Evolutionary conservation across 1,140 invertebrate species (phyloP), one percentile per base, ranked within the genome.

Genomic region (Musca vetustissima): DNA sequence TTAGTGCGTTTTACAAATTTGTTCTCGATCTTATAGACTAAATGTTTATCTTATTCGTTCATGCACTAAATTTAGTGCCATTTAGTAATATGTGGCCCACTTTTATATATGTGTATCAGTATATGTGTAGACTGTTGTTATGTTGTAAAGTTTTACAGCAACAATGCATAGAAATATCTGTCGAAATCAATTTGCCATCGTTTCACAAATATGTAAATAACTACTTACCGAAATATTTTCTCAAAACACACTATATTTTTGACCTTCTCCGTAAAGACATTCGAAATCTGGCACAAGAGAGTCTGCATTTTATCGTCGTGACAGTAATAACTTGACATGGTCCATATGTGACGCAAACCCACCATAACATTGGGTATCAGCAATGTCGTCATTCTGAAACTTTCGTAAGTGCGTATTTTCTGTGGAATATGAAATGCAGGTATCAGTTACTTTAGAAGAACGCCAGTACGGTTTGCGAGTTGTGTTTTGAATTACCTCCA

Each of bases 281-380:
- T 92, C 0, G 92, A 92, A 76, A 96, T 92, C 71, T 90, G 87
- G 64, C 90, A 88, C 77, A 97, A 86, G 4, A 97, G 81, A 0
- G 89, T 87, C 14, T 90, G 85, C 90, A 94, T 93, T 55, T 88
- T 86, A 50, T 92, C 89, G 74, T 93, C 92, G 0, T 76, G 86
- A 14, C 87, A 88, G 75, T 91, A 94, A 73, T 91, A 89, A 61
- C 88, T 87, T 0, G 92, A 94, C 25, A 93, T 85, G 19, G 92
- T 86, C 92, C 92, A 94, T 71, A 96, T 90, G 85, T 95, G 91
- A 72, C 90, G 88, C 21, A 97, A 82, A 14, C 91, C 91, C 74
- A 93, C 91, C 84, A 94, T 91, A 64, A 96, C 82, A 52, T 89
- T 86, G 4, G 91, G 89, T 48, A 97, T 86, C 2, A 87, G 86